Percentiles rank a stretch among this genome's conserved stretches.
phyloP scores from a whole-genome alignment of 1,140 invertebrate species.

The Trichonephila clavata region DNA sequence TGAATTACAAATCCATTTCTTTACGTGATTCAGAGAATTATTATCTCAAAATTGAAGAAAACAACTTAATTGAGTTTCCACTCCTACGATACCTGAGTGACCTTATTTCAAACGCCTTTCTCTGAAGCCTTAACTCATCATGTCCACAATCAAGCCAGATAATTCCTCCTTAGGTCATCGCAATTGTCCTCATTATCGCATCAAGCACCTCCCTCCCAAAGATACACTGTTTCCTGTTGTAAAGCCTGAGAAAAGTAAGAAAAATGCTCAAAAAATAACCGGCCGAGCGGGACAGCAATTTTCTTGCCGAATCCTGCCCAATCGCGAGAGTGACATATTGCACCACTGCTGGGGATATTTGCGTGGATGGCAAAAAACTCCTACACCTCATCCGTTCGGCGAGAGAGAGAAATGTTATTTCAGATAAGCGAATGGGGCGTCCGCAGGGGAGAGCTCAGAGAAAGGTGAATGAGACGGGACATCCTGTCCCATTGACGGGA shows the following conservation, averaged over 20 bases:
- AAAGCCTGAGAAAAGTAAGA: constrained; percentile 8
- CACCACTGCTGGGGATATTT: neutral
- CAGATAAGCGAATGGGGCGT: constrained; percentile 34
- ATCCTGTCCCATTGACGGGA: constrained; percentile 71
- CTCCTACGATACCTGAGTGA: neutral
- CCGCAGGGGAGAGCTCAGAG: constrained; percentile 3
- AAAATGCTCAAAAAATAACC: neutral
- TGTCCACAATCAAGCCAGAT: neutral
- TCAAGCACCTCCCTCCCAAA: neutral
- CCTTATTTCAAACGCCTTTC: neutral
- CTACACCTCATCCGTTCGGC: constrained; percentile 28
- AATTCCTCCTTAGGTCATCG: neutral
- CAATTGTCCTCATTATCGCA: constrained; percentile 29
- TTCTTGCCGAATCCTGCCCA: neutral
- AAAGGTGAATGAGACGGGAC: constrained; percentile 72
- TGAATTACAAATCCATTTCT: no score
- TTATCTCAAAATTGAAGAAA: no score
- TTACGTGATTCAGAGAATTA: no score
- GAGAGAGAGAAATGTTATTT: constrained; percentile 39
- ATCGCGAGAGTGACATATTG: constrained; percentile 17
- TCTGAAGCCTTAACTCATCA: neutral
- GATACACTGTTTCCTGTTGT: constrained; percentile 25
- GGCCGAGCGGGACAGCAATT: constrained; percentile 9
- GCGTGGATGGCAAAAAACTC: constrained; percentile 28
- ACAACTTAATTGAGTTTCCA: neutral